Evolutionary conservation across 2,113 vertebrate genomes (phyloP).

Genomic region (Hemiscyllium ocellatum): DNA sequence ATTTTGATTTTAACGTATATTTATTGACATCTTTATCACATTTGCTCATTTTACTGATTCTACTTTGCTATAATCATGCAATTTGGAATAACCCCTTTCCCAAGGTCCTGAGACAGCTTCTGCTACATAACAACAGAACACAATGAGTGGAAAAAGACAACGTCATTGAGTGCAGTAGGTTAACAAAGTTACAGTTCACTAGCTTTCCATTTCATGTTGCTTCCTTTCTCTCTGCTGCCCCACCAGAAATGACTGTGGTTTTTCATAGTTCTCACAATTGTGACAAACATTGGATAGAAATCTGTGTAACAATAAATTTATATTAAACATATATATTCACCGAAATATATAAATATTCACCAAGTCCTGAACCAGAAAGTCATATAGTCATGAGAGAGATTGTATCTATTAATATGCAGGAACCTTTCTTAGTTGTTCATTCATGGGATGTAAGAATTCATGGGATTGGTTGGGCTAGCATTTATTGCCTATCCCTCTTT

Average conservation of each 20-base stretch:
- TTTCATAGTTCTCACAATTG: neutral
- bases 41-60: neutral
- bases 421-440: no score
- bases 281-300: neutral
- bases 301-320: neutral
- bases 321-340: no score
- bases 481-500: no score
- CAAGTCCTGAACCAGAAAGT: neutral
- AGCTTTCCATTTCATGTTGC: neutral
- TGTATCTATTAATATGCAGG: no score
- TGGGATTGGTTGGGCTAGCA: no score
- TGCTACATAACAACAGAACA: neutral
- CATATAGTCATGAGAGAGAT: no score
- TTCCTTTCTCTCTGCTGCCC: no score
- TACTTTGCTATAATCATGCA: neutral
- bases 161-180: no score
- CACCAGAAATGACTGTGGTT: no score
- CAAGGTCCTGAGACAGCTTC: neutral
- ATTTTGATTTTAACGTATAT: neutral
- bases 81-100: neutral
- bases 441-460: no score
- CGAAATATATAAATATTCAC: neutral
- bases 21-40: neutral
- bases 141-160: neutral
- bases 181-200: neutral